Evolutionary conservation across 2,797 vertebrate species (phyloP), one percentile per base, ranked within the genome.

Genomic region (Sebastes hubbsi): DNA sequence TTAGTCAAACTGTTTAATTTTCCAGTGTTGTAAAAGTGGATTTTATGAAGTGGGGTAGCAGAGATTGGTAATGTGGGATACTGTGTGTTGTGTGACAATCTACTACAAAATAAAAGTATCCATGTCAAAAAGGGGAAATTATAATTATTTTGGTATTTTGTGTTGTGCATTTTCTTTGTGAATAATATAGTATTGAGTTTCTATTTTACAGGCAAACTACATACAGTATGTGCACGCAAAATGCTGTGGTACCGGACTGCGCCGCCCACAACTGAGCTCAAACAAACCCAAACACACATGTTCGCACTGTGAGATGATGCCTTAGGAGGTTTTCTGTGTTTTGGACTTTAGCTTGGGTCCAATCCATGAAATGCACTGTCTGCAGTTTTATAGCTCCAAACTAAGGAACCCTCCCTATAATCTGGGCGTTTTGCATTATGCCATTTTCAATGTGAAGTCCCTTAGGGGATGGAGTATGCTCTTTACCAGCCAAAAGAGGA

Each of bases 21-120:
- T 93, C 81, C 91, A 92, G 49, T 34, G 70, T 61, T 72, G 65
- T 91, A 82, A 93, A 93, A 80, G 72, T 72, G 8, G 65, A 75
- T 88, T 93, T 92, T 80, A 94, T 78, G 63, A 86, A 85, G 80
- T 80, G 6, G n/a, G 30, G 63, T 66, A 68, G 63, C 69, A 84
- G 68, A 74, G 59, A 77, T 67, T 73, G 72, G 71, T 76, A 49
- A 66, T 73, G 38, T 66, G 70, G 63, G 85, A 72, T 60, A 49
- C 22, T 63, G 38, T 73, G 58, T 77, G 46, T 63, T 75, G 24
- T 61, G 63, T 64, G 73, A 49, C 61, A 77, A 32, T 9, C 11
- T 36, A 46, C 49, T 74, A 38, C 34, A 83, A 73, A 82, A 81
- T 56, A 78, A 52, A 78, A 29, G 29, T 30, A 54, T 54, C 27